Evolutionary conservation across 2,113 vertebrate genomes (phyloP).

Genomic region (Corapipo altera): DNA sequence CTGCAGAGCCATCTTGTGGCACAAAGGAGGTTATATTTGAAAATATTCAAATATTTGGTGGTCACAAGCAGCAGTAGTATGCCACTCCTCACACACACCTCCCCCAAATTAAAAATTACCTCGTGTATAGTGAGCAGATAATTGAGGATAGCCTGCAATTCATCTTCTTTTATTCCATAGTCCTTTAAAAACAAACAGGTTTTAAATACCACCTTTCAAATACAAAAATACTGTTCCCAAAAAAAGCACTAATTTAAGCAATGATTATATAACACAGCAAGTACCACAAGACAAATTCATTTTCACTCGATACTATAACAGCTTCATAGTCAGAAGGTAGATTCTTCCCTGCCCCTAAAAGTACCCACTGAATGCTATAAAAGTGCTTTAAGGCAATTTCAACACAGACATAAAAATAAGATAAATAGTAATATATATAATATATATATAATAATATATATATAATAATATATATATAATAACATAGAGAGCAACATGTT

Average conservation of each 20-base stretch:
- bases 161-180: conserved; percentile 93
- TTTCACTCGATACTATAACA: not conserved
- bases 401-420: not conserved
- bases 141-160: conserved; percentile 96
- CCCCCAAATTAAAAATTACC: conserved; percentile 75
- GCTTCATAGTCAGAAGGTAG: not conserved
- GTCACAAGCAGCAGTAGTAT: not conserved
- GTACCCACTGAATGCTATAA: not conserved
- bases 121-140: conserved; percentile 97
- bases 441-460: no score
- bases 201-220: not conserved
- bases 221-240: not conserved
- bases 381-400: not conserved
- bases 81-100: no score
- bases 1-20: conserved; percentile 49
- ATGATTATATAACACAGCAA: not conserved
- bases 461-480: no score
- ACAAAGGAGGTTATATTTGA: not conserved
- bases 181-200: conserved; percentile 80
- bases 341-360: not conserved
- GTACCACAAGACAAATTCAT: not conserved
- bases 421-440: not conserved
- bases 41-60: not conserved
- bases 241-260: not conserved
- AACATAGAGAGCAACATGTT: not conserved